A percentile compares a stretch with the other conserved stretches of the same genome.
phyloP scores from a whole-genome alignment of 2,113 vertebrate species.

The Pagrus major region DNA sequence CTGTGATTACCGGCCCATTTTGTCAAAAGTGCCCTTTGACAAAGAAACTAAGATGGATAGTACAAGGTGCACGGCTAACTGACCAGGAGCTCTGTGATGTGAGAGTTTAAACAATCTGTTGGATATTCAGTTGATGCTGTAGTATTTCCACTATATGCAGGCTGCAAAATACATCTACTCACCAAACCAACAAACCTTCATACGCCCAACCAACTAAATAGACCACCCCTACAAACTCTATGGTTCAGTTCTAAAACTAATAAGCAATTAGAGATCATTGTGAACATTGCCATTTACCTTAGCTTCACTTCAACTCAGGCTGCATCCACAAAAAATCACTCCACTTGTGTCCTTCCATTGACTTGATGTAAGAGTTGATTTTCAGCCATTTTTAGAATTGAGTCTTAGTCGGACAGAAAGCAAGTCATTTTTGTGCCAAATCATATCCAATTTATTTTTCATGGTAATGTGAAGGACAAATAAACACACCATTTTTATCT shows the following conservation, averaged over 20 bases:
- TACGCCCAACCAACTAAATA: neutral
- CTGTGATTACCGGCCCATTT: conserved; percentile 24
- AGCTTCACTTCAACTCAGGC: neutral
- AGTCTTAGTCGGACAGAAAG: too few relatives aligned
- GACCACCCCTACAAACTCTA: neutral
- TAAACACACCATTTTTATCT: too few relatives aligned
- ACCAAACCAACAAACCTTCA: neutral
- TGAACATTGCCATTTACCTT: too few relatives aligned
- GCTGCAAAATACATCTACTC: neutral
- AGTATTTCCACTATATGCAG: neutral
- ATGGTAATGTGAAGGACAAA: too few relatives aligned
- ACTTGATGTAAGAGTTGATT: too few relatives aligned
- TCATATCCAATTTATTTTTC: too few relatives aligned
- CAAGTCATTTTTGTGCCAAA: too few relatives aligned
- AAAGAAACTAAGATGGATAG: neutral
- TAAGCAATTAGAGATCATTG: neutral
- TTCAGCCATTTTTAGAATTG: too few relatives aligned
- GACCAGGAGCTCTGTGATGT: neutral
- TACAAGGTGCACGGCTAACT: neutral
- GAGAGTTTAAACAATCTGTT: neutral
- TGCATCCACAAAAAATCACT: neutral
- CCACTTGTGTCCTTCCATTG: neutral
- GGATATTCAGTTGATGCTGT: neutral
- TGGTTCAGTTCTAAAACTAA: neutral
- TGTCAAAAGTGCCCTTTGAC: conserved; percentile 21